Conservation (phyloP, 2,888 invertebrate genomes). For the Elaeidobius kamerunicus region DNA sequence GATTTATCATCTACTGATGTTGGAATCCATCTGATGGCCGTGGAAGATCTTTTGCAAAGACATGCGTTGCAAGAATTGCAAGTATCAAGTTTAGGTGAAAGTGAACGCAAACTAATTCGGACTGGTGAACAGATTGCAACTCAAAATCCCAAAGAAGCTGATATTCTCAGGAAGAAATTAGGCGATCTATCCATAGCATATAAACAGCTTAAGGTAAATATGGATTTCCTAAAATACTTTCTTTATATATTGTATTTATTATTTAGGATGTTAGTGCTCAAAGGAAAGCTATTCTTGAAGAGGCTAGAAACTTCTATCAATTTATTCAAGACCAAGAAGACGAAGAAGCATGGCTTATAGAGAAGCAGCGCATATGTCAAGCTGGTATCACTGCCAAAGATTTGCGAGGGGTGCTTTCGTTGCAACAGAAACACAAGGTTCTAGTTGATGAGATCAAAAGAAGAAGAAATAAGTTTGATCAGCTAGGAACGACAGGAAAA, state of each 20-base stretch:
- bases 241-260: constrained; percentile 19
- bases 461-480: constrained; percentile 66
- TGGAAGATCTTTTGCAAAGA: constrained; percentile 91
- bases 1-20: constrained; percentile 76
- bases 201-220: constrained; percentile 56
- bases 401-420: constrained; percentile 80
- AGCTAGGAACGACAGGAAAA: constrained; percentile 59
- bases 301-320: constrained; percentile 90
- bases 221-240: constrained; percentile 4
- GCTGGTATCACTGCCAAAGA: constrained; percentile 90
- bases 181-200: constrained; percentile 76
- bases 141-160: constrained; percentile 56
- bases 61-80: constrained; percentile 91
- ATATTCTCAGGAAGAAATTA: constrained; percentile 66
- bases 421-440: constrained; percentile 91
- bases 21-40: constrained; percentile 90
- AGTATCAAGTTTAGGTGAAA: constrained; percentile 85
- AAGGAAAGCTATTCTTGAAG: constrained; percentile 81
- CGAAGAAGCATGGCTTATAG: constrained; percentile 95
- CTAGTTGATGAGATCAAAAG: constrained; percentile 85
- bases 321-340: constrained; percentile 97
- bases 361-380: constrained; percentile 90
- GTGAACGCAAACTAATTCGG: constrained; percentile 69
- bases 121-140: constrained; percentile 52
- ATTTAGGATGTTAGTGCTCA: constrained; percentile 67